Evolutionary conservation across 1,140 invertebrate species (phyloP), one percentile per base, ranked within the genome.

Genomic region (Drosophila kanapiae): DNA sequence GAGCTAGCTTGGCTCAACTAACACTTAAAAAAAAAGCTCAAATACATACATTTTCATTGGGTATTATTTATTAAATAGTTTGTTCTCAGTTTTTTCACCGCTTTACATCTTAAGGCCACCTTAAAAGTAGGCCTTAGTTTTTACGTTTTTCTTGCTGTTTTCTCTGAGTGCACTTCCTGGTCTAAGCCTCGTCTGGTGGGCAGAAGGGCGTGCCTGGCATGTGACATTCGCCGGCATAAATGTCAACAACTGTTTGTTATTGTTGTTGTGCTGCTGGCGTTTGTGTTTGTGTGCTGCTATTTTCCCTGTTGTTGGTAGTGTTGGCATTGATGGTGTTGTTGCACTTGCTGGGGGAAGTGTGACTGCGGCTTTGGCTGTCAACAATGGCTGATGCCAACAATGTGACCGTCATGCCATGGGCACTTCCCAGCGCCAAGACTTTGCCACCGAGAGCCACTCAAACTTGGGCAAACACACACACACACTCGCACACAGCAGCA

Each of bases 191-290:
- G 65, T 61, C 76, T 79, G 63, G 65, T 78, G 74, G 58, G 43
- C 71, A 75, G 35, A 51, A 16, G 61, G 74, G 74, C 54, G 27
- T 65, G 71, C 61, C 62, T 79, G 77, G 80, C 84, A 88, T 83
- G 65, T 88, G 85, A 90, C 83, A 80, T 87, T 87, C 69, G 77
- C 84, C 62, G 80, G 77, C 78, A 90, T 90, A 85, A 91, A 90
- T 90, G 85, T 90, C 85, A 90, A 85, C 85, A 74, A 90, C 78
- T 82, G 64, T 78, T 83, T 72, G 76, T 42, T 63, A 54, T 67
- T 82, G 48, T 61, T 70, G 64, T 59, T 78, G 43, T 47, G 61
- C 51, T 69, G 63, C 49, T 68, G 70, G 38, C 38, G 38, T n/a
- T 64, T 42, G 35, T 53, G 67, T 43, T 42, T 40, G 69, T 57